Evolutionary conservation across 2,113 vertebrate genomes (phyloP).

Genomic region (Galbula dea): DNA sequence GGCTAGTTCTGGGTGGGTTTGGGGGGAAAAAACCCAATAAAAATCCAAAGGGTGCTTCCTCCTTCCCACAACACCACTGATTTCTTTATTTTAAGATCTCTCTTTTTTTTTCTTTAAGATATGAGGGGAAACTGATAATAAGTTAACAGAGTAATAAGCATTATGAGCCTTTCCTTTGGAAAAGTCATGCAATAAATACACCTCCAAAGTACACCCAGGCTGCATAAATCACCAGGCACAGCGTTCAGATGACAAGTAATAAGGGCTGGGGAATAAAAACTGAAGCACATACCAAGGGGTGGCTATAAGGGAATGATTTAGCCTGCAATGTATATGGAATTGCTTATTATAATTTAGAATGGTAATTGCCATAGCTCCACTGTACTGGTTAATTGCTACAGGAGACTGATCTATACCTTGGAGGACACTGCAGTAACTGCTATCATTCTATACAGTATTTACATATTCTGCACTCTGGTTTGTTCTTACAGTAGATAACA

Average conservation of each 20-base stretch:
- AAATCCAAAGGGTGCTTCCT: not conserved
- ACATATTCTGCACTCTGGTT: slow-evolving; percentile 30
- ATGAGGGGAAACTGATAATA: slow-evolving; percentile 15
- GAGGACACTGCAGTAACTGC: slow-evolving; percentile 35
- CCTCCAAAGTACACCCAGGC: not conserved
- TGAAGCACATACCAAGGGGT: not conserved
- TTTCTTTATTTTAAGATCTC: slow-evolving; percentile 1
- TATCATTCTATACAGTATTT: slow-evolving; percentile 12
- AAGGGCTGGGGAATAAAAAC: slow-evolving; percentile 39
- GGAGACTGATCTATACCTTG: slow-evolving; percentile 19
- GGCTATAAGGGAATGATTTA: slow-evolving; percentile 63
- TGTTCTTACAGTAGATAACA: not conserved
- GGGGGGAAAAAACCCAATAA: not conserved
- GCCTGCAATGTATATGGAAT: slow-evolving; percentile 7
- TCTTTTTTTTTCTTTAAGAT: too few relatives aligned
- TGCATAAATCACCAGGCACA: slow-evolving; percentile 45
- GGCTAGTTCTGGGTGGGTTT: not conserved
- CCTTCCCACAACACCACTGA: not conserved
- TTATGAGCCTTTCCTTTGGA: not conserved
- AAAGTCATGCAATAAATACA: slow-evolving; percentile 48
- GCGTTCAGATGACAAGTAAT: slow-evolving; percentile 54
- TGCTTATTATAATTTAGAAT: slow-evolving; percentile 68
- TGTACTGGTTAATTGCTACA: slow-evolving; percentile 40
- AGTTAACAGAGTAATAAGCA: slow-evolving; percentile 61
- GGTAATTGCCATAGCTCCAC: slow-evolving; percentile 27